phyloP scores from a whole-genome alignment of 1,140 invertebrate genomes.

The Listronotus bonariensis region DNA sequence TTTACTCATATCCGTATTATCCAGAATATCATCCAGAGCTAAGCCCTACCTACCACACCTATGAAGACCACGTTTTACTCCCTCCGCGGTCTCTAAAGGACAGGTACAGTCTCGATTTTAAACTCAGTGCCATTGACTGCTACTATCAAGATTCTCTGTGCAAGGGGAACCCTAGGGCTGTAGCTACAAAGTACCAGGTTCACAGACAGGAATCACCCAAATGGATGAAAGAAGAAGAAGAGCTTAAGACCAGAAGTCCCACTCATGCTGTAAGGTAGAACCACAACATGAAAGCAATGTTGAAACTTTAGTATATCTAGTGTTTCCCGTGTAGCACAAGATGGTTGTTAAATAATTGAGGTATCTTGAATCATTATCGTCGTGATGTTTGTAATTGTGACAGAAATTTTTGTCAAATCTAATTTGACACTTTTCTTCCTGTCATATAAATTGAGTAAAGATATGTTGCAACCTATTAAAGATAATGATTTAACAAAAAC shows the following conservation, averaged over 20 bases:
- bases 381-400: no score
- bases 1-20: slow-evolving; percentile 44
- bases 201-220: slow-evolving; percentile 69
- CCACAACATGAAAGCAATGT: neutral
- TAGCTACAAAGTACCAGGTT: slow-evolving; percentile 66
- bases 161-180: slow-evolving; percentile 65
- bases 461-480: no score
- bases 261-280: slow-evolving; percentile 43
- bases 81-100: slow-evolving; percentile 42
- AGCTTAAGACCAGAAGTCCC: slow-evolving; percentile 48
- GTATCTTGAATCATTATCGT: no score
- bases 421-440: no score
- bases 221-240: slow-evolving; percentile 61
- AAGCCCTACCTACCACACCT: slow-evolving; percentile 29
- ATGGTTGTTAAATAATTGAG: no score
- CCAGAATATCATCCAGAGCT: slow-evolving; percentile 31
- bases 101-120: slow-evolving; percentile 59
- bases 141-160: slow-evolving; percentile 60
- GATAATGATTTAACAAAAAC: no score
- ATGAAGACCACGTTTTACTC: slow-evolving; percentile 35
- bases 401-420: no score
- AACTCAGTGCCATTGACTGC: slow-evolving; percentile 60
- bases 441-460: no score
- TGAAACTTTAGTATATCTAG: neutral
- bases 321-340: neutral